A percentile compares a stretch with the other conserved stretches of the same genome.
Conservation (phyloP, 2,113 vertebrate genomes). For the Marcusenius ussheri region DNA sequence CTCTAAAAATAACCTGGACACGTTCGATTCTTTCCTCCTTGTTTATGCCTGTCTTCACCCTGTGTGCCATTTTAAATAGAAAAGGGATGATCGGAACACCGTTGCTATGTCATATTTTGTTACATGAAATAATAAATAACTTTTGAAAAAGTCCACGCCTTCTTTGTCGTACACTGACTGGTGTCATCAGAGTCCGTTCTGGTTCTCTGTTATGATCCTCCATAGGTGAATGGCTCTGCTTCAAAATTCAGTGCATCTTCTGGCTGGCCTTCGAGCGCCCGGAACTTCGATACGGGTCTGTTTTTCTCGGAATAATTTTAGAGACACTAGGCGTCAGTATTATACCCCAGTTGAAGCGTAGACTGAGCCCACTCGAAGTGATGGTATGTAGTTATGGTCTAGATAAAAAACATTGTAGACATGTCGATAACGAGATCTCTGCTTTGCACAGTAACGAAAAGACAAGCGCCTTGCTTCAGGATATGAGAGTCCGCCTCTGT, state of each 20-base stretch:
- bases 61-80: constrained; percentile 61
- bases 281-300: background rate
- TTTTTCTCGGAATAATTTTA: background rate
- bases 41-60: constrained; percentile 62
- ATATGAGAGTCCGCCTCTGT: background rate
- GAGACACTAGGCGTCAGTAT: background rate
- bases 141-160: constrained; percentile 35
- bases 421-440: background rate
- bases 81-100: constrained; percentile 51
- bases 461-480: background rate
- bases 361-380: background rate
- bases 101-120: constrained; percentile 67
- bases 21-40: constrained; percentile 26
- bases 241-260: background rate
- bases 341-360: background rate
- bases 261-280: background rate
- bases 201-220: background rate
- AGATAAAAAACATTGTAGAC: background rate
- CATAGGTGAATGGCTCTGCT: background rate
- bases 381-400: background rate
- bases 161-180: background rate
- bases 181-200: background rate
- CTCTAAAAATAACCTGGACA: constrained; percentile 38
- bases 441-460: background rate
- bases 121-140: constrained; percentile 62